Evolutionary conservation across 2,113 vertebrate species (phyloP), one percentile per base, ranked within the genome.

Genomic region (Scartelaos histophorus): DNA sequence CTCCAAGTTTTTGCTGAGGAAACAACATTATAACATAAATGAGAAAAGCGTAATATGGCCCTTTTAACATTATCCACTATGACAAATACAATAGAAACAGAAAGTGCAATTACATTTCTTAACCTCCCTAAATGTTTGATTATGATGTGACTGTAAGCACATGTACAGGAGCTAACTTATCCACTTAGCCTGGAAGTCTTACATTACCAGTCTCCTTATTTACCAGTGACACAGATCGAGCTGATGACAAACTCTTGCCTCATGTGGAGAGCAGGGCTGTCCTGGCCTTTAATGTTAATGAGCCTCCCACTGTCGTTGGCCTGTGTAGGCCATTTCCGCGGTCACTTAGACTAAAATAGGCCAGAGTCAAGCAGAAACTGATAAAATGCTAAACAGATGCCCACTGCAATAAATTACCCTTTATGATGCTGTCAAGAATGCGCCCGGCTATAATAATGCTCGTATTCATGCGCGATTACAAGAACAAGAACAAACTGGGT

Each of bases 241-340:
- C 47, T 62, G n/a, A 54, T 61, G 53, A 76, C 47, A 46, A 57
- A 66, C 49, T 16, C 51, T 64, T 61, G 34, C 67, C 49, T 79
- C 74, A 75, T 87, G 66, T 80, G 38, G 35, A 24, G 69, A 76
- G 69, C 69, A 51, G 22, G 62, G 35, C 78, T 65, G 66, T 73
- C 49, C 54, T 73, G 82, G 84, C 75, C 80, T 87, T 83, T 78
- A 79, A 85, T 83, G 83, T 80, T 86, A 80, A 90, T 70, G 72
- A 84, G 75, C 69, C 74, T 34, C 76, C 78, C 70, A 53, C 76
- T 71, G 62, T 58, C 71, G 46, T 38, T n/a, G n/a, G n/a, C 73
- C 74, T 67, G 65, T 3, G 1, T 6, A 68, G 74, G 74, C 74
- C 75, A 73, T 74, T 67, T 73, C 80, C 78, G 73, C 69, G 77